A percentile compares a stretch with the other conserved stretches of the same genome.
phyloP scores from a whole-genome alignment of 2,797 vertebrate genomes.

The Aplochiton taeniatus region DNA sequence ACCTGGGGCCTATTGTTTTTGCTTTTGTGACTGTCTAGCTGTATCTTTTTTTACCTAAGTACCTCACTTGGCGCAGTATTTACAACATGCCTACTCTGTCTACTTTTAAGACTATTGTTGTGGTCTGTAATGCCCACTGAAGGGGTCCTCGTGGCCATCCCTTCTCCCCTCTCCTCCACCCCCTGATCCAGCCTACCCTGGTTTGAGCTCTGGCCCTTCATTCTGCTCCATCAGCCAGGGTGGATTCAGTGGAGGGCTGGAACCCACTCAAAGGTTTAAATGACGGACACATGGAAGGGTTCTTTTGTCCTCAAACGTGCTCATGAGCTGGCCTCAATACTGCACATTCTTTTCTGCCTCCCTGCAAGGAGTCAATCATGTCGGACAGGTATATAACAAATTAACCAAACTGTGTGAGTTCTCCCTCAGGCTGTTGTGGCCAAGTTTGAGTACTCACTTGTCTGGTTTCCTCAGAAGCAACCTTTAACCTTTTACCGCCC shows the following conservation, averaged over 20 bases:
- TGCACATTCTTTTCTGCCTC: constrained; percentile 43
- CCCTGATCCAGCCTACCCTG: neutral
- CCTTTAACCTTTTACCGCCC: constrained; percentile 13
- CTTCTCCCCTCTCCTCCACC: neutral
- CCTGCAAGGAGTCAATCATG: constrained; percentile 43
- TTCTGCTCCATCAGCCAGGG: constrained; percentile 67
- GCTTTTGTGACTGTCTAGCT: too few relatives aligned
- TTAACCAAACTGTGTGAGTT: constrained; percentile 30
- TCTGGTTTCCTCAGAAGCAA: constrained; percentile 16
- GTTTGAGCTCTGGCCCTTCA: constrained; percentile 60
- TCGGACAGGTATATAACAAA: constrained; percentile 61
- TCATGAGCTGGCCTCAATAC: constrained; percentile 62
- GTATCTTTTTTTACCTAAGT: constrained; percentile 31
- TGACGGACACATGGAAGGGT: constrained; percentile 64
- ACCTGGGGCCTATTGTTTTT: constrained; percentile 41
- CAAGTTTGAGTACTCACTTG: constrained; percentile 8
- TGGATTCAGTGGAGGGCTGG: constrained; percentile 69
- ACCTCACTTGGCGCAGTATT: neutral
- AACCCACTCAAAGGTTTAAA: constrained; percentile 67
- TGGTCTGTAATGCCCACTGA: neutral
- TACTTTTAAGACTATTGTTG: neutral
- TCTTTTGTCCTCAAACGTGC: constrained; percentile 63
- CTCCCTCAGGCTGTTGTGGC: constrained; percentile 24
- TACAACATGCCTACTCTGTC: neutral
- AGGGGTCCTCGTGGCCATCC: neutral